phyloP scores from a whole-genome alignment of 2,888 invertebrate species.

The Conops quadrifasciatus region DNA sequence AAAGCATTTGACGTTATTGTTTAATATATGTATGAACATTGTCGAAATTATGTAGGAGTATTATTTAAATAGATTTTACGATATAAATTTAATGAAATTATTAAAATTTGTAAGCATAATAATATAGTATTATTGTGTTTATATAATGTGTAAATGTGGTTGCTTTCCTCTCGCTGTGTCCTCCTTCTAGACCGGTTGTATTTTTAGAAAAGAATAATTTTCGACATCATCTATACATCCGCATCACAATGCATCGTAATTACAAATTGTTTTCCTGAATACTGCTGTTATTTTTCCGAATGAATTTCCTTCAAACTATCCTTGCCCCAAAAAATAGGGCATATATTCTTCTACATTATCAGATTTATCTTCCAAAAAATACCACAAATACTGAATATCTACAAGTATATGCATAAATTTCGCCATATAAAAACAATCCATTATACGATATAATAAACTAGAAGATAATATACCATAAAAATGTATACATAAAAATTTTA shows the following conservation, averaged over 20 bases:
- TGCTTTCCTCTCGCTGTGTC: neutral
- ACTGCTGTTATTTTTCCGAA: neutral
- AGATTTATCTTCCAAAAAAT: neutral
- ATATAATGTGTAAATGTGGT: no score
- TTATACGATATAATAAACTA: neutral
- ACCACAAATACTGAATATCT: neutral
- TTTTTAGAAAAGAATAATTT: neutral
- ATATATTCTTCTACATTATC: no score
- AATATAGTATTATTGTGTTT: neutral
- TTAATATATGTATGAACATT: neutral
- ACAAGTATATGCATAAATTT: neutral
- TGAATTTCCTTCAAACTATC: no score
- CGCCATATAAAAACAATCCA: neutral
- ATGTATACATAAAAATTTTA: neutral
- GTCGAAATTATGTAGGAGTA: neutral
- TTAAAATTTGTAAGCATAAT: constrained; percentile 9
- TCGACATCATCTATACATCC: no score
- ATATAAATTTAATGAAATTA: constrained; percentile 9
- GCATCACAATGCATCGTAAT: no score
- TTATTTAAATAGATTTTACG: constrained; percentile 9
- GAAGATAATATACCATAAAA: neutral
- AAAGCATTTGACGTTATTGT: constrained; percentile 22
- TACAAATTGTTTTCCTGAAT: no score
- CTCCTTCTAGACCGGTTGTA: neutral
- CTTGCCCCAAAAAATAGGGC: no score